Evolutionary conservation across 2,113 vertebrate genomes (phyloP).

Genomic region (Bufo bufo): DNA sequence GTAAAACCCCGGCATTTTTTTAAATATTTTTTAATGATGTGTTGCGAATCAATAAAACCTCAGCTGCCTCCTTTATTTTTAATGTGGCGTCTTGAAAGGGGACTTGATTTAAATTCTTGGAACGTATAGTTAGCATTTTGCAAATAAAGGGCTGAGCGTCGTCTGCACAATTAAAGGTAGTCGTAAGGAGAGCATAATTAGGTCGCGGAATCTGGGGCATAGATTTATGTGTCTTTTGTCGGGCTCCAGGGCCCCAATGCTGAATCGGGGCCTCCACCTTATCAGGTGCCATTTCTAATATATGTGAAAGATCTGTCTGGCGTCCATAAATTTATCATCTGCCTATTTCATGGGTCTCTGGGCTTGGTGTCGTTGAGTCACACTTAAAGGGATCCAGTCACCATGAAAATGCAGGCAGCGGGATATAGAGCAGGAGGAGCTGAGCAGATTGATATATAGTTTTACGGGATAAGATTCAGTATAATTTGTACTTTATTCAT

Average conservation of each 20-base stretch:
- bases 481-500: too few relatives aligned
- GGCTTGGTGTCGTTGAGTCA: too few relatives aligned
- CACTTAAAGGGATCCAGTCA: too few relatives aligned
- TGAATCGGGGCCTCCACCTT: too few relatives aligned
- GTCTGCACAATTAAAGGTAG: constrained; percentile 14
- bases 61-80: constrained; percentile 64
- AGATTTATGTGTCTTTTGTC: not conserved
- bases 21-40: constrained; percentile 79
- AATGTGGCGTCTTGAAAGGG: constrained; percentile 64
- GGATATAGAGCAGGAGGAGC: too few relatives aligned
- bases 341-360: too few relatives aligned
- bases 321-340: too few relatives aligned
- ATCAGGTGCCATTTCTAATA: too few relatives aligned
- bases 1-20: constrained; percentile 83
- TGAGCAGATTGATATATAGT: too few relatives aligned
- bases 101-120: constrained; percentile 18
- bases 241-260: not conserved
- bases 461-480: too few relatives aligned
- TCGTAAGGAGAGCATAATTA: not conserved
- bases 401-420: too few relatives aligned
- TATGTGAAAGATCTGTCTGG: too few relatives aligned
- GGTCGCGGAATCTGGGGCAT: not conserved
- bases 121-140: constrained; percentile 29
- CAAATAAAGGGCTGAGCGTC: not conserved
- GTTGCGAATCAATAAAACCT: constrained; percentile 81